phyloP scores from a whole-genome alignment of 2,888 invertebrate species.

The Archips crataeganus region DNA sequence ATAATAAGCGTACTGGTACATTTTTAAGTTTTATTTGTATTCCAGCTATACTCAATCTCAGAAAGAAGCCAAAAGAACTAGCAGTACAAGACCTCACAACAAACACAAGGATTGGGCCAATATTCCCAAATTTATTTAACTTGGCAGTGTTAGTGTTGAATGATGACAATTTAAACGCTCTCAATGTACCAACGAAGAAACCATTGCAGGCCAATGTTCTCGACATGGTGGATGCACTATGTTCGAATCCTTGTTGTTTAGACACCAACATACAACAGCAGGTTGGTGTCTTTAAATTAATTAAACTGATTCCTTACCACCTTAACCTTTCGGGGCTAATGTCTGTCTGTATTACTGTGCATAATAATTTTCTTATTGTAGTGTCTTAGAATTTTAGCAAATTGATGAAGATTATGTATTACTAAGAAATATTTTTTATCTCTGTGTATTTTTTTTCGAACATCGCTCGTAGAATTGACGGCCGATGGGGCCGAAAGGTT shows the following conservation, averaged over 20 bases:
- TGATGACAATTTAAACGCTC: constrained; percentile 82
- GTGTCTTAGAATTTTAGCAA: too few relatives aligned
- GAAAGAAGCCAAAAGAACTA: constrained; percentile 78
- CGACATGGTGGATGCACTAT: constrained; percentile 85
- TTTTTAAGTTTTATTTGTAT: background rate
- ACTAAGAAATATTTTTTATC: too few relatives aligned
- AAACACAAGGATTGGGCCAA: constrained; percentile 86
- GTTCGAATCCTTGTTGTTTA: constrained; percentile 84
- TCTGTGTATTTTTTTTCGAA: too few relatives aligned
- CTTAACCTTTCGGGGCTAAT: too few relatives aligned
- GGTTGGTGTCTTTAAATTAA: constrained; percentile 58
- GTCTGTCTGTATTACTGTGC: background rate
- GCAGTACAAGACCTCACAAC: constrained; percentile 85
- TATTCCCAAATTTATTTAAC: constrained; percentile 87
- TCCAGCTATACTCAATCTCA: constrained; percentile 81
- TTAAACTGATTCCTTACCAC: background rate
- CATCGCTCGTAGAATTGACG: too few relatives aligned
- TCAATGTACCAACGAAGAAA: constrained; percentile 79
- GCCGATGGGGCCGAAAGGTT: too few relatives aligned
- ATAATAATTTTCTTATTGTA: background rate
- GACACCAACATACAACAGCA: constrained; percentile 86
- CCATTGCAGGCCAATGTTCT: constrained; percentile 79
- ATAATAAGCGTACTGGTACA: too few relatives aligned
- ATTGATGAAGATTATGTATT: too few relatives aligned
- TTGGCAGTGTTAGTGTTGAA: constrained; percentile 85